phyloP scores from a whole-genome alignment of 2,888 invertebrate species.

The Glyphotaelius pellucidus region DNA sequence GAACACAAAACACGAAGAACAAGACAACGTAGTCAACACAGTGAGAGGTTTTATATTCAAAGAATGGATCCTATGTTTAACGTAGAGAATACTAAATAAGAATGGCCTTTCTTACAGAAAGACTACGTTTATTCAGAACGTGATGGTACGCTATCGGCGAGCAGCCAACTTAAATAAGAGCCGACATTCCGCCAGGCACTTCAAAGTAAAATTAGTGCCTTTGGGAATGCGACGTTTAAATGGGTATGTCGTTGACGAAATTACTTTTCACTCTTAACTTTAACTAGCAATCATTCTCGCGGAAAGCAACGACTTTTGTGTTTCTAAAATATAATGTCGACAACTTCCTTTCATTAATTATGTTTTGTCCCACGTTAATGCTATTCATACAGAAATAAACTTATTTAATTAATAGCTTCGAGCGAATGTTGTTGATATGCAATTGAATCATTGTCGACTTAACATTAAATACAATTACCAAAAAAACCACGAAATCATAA shows the following conservation, averaged over 20 bases:
- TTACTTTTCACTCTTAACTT: not conserved
- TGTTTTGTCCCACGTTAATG: not conserved
- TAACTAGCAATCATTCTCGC: not conserved
- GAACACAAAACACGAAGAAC: not conserved
- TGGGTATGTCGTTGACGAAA: not conserved
- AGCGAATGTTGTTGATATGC: not conserved
- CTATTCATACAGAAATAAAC: not conserved
- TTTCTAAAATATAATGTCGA: not conserved
- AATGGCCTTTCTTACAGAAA: not conserved
- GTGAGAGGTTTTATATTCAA: not conserved
- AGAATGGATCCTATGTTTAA: not conserved
- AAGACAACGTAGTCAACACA: not conserved
- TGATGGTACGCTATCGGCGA: not conserved
- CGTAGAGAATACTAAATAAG: not conserved
- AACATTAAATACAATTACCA: not conserved
- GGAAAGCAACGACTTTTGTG: not conserved
- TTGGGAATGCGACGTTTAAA: not conserved
- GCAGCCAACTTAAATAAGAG: not conserved
- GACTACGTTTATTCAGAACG: conserved; percentile 2
- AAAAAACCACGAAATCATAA: not conserved
- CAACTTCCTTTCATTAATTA: not conserved
- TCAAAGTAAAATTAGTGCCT: not conserved
- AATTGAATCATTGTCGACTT: not conserved
- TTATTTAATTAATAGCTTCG: not conserved
- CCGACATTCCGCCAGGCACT: not conserved